Percentiles rank a stretch among this genome's conserved stretches.
Conservation (phyloP, 2,888 invertebrate species). For the Diarsia mendica region DNA sequence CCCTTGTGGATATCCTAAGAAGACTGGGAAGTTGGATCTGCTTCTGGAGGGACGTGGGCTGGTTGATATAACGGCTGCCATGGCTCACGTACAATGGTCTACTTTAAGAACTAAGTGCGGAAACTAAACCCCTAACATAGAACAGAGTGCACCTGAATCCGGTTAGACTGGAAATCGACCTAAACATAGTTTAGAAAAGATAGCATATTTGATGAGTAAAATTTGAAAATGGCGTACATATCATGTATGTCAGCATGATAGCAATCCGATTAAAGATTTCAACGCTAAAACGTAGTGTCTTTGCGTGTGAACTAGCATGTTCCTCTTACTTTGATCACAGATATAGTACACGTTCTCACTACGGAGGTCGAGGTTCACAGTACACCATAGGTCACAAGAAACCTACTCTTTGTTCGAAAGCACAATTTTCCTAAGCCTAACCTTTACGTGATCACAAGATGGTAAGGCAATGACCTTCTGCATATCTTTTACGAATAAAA, state of each 20-base stretch:
- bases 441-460: conserved; percentile 15
- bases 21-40: too few species aligned
- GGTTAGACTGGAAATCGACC: background rate
- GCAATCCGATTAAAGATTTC: background rate
- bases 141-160: background rate
- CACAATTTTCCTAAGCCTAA: conserved; percentile 4
- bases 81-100: too few species aligned
- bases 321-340: conserved; percentile 19
- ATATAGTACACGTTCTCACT: conserved; percentile 5
- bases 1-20: too few species aligned
- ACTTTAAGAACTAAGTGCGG: too few species aligned
- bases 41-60: too few species aligned
- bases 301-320: conserved; percentile 5
- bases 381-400: conserved; percentile 1
- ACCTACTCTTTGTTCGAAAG: conserved; percentile 2
- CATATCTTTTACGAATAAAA: background rate
- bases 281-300: background rate
- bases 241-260: too few species aligned
- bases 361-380: conserved; percentile 17
- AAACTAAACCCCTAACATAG: too few species aligned
- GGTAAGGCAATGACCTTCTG: conserved; percentile 25
- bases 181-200: background rate
- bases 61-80: too few species aligned
- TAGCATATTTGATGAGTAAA: too few species aligned
- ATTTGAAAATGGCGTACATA: too few species aligned